Evolutionary conservation across 2,888 invertebrate genomes (phyloP).

Genomic region (Thalpophila matura): DNA sequence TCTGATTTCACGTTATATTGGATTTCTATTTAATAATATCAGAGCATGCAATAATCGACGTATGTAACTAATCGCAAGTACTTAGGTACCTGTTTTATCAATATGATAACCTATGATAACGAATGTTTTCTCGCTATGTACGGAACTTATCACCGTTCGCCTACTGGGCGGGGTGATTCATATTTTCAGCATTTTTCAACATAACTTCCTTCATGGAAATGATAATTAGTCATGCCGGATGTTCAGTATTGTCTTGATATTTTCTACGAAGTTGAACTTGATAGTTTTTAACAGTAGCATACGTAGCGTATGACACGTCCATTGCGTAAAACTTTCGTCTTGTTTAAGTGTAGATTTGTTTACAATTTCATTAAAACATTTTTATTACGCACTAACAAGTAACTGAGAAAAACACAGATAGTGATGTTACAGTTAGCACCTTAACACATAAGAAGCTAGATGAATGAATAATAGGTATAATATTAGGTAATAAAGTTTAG

Average conservation of each 20-base stretch:
- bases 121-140: constrained; percentile 61
- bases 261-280: constrained; percentile 1
- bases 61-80: constrained; percentile 24
- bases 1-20: constrained; percentile 1
- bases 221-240: constrained; percentile 56
- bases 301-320: background rate
- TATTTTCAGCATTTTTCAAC: constrained; percentile 41
- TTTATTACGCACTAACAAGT: too few species aligned
- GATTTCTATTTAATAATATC: constrained; percentile 16
- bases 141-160: constrained; percentile 50
- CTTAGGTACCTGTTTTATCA: constrained; percentile 60
- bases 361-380: background rate
- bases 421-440: too few species aligned
- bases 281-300: constrained; percentile 15
- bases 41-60: constrained; percentile 21
- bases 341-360: background rate
- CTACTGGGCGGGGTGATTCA: constrained; percentile 56
- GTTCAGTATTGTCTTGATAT: constrained; percentile 11
- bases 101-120: too few species aligned
- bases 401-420: too few species aligned
- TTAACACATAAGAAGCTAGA: too few species aligned
- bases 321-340: background rate
- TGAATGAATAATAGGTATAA: too few species aligned
- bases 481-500: too few species aligned
- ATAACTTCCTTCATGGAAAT: constrained; percentile 46